A percentile compares a stretch with the other conserved stretches of the same genome.
These are phyloP conservation scores for Limnothrissa miodon DNA, from an alignment of 2,113 vertebrate genomes.

Conservation along the genomic window DNA sequence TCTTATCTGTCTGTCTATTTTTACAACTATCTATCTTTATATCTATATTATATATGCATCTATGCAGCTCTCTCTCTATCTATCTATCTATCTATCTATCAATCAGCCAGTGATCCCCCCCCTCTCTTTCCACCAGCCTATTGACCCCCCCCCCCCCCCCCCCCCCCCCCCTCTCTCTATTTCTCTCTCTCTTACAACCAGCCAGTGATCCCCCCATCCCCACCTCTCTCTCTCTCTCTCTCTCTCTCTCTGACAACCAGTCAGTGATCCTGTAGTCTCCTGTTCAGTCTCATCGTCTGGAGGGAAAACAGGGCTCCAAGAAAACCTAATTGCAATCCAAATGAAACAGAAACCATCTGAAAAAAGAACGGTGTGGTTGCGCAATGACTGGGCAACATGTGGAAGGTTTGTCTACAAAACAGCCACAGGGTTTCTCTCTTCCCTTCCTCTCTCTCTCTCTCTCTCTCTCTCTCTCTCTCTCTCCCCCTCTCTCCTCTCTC, in stretches of 20 bases:
- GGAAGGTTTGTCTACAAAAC: not conserved
- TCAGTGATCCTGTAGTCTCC: not conserved
- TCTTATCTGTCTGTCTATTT: too few relatives aligned
- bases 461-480: not conserved
- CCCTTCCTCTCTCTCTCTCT: not conserved
- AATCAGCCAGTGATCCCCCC: too few relatives aligned
- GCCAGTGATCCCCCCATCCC: too few relatives aligned
- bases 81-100: too few relatives aligned
- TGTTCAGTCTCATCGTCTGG: not conserved
- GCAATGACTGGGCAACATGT: not conserved
- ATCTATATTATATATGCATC: not conserved
- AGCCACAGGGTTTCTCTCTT: too few relatives aligned
- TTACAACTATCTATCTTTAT: not conserved
- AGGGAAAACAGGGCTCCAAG: not conserved
- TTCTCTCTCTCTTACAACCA: too few relatives aligned
- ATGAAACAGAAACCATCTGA: not conserved
- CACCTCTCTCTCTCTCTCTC: too few relatives aligned
- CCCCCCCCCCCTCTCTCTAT: too few relatives aligned
- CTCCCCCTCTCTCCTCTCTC: not conserved
- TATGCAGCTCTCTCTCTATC: not conserved
- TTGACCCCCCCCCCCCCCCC: too few relatives aligned
- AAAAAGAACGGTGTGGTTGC: not conserved
- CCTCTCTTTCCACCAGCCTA: too few relatives aligned
- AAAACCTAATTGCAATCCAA: constrained; percentile 16
- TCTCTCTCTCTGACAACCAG: too few relatives aligned